phyloP scores from a whole-genome alignment of 2,113 vertebrate species.

The Archocentrus centrarchus region DNA sequence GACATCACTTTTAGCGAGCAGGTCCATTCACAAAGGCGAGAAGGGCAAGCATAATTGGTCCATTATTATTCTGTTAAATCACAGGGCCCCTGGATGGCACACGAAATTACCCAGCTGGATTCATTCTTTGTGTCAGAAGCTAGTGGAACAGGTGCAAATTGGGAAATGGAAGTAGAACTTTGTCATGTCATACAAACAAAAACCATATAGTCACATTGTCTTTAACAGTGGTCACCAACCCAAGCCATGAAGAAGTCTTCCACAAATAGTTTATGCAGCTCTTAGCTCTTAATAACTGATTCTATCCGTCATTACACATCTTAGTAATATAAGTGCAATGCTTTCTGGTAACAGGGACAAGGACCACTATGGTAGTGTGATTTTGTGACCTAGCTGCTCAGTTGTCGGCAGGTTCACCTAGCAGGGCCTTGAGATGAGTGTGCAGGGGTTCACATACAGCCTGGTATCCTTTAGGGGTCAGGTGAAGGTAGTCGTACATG shows the following conservation, averaged over 20 bases:
- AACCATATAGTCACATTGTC: conserved; percentile 53
- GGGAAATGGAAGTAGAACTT: conserved; percentile 14
- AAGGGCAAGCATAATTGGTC: not conserved
- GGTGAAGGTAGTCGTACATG: conserved; percentile 92
- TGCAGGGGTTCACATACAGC: conserved; percentile 86
- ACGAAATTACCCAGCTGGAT: conserved; percentile 4
- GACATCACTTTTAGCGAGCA: not conserved
- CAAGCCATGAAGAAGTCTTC: conserved; percentile 39
- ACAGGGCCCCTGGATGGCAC: not conserved
- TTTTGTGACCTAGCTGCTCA: conserved; percentile 53
- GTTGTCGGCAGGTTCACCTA: conserved; percentile 79
- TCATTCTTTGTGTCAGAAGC: conserved; percentile 11
- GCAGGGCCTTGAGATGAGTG: conserved; percentile 81
- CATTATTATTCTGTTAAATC: not conserved
- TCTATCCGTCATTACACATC: conserved; percentile 26
- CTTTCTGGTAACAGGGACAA: conserved; percentile 49
- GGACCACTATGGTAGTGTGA: conserved; percentile 66
- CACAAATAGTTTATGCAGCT: conserved; percentile 24
- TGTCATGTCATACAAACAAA: conserved; percentile 48
- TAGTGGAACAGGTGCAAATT: conserved; percentile 22
- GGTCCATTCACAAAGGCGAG: not conserved
- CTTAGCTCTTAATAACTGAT: conserved; percentile 36
- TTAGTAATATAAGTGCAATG: conserved; percentile 23
- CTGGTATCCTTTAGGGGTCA: conserved; percentile 87
- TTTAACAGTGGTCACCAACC: conserved; percentile 68